Evolutionary conservation across 2,888 invertebrate genomes (phyloP).

Genomic region (Microdon myrmicae): DNA sequence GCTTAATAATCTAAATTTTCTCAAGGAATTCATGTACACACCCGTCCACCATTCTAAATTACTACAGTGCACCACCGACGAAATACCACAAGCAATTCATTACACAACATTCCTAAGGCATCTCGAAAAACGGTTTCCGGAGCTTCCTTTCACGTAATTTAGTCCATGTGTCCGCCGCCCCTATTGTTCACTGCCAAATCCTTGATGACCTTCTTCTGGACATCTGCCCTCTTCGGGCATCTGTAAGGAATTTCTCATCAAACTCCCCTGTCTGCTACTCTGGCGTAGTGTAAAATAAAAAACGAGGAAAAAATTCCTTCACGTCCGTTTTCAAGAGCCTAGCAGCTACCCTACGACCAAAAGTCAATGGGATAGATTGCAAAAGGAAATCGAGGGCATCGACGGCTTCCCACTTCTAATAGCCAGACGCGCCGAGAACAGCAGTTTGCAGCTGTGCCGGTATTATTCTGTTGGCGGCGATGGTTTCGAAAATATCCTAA

Average conservation of each 20-base stretch:
- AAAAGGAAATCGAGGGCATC: background rate
- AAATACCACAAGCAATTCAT: too few species aligned
- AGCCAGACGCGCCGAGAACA: slow-evolving; percentile 26
- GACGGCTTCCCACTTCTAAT: slow-evolving; percentile 12
- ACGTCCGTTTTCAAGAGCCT: slow-evolving; percentile 39
- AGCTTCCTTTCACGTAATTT: background rate
- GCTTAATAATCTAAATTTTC: too few species aligned
- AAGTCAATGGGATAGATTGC: slow-evolving; percentile 21
- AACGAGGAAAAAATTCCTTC: slow-evolving; percentile 25
- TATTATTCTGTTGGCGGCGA: background rate
- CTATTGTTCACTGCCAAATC: slow-evolving; percentile 2
- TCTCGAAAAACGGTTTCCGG: too few species aligned
- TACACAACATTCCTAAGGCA: too few species aligned
- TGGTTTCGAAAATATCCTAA: slow-evolving; percentile 33
- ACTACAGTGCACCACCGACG: too few species aligned
- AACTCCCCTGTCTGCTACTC: too few species aligned
- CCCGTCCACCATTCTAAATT: too few species aligned
- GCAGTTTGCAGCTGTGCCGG: background rate
- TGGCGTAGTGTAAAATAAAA: too few species aligned
- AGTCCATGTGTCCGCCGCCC: slow-evolving; percentile 4
- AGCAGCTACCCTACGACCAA: slow-evolving; percentile 20
- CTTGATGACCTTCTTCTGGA: slow-evolving; percentile 8
- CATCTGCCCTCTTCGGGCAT: slow-evolving; percentile 15
- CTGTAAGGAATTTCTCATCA: slow-evolving; percentile 5
- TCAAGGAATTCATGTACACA: too few species aligned